Base-by-base conservation (phyloP, 2,113 vertebrate genomes). In the Camelus bactrianus region DNA sequence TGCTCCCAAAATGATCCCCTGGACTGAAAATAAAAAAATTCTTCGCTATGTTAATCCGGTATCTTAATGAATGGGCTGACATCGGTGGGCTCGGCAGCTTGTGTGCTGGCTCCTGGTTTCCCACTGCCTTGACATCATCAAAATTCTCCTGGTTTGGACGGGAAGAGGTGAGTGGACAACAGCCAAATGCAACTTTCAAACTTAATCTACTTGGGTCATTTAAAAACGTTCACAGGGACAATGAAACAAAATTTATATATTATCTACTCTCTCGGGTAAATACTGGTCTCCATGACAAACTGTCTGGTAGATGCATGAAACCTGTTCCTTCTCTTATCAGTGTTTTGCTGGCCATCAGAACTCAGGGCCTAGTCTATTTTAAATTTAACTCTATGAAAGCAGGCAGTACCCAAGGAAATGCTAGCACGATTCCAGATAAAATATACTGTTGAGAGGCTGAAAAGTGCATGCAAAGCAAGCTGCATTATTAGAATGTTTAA, bases 401-500 rank as follows among this genome's bases (percentile, higher is more conserved):
- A 95, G 97, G 96, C 96, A 98, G 98, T 98, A 97, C 98, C 97
- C 97, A 98, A 96, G 97, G 98, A 98, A 98, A 98, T 50, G 94
- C 98, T 98, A 97, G 97, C 98, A 98, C 97, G 95, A 99, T 99
- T 99, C 98, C 98, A 99, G 99, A 99, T 99, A 99, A 99, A 99
- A 99, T 99, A 99, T 99, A 99, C 99, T 99, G 99, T 99, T 98
- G 99, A 98, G 98, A 98, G 99, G 98, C 99, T 99, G 99, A 99
- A 99, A 99, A 99, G 99, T 99, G 99, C 99, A 99, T 98, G 99
- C 99, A 99, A 99, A 99, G 99, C 99, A 99, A 99, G 99, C 99
- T 98, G 98, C 99, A 99, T 99, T 99, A 99, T 99, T 99, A 99
- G 99, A 99, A 99, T 99, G 99, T 99, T 99, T 99, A 99, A 99